Evolutionary conservation across 2,113 vertebrate genomes (phyloP).

Genomic region (Rattus rattus): DNA sequence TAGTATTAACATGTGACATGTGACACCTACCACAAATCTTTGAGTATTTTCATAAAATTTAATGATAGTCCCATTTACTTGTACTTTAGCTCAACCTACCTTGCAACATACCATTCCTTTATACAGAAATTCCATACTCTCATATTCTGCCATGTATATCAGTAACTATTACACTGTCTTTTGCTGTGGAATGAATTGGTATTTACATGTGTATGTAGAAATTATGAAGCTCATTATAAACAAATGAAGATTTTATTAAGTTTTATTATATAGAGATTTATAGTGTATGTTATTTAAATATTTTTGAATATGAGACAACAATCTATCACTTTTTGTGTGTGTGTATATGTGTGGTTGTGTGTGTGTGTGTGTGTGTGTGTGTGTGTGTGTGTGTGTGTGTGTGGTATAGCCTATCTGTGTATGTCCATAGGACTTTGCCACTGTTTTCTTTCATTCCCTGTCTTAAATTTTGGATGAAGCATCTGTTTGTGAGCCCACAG

Average conservation of each 20-base stretch:
- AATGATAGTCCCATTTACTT: not conserved
- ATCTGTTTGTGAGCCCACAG: not conserved
- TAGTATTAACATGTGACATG: not conserved
- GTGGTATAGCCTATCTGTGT: not conserved
- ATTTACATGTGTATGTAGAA: fast-evolving
- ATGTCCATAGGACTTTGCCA: too few species aligned
- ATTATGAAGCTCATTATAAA: not conserved
- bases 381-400: not conserved
- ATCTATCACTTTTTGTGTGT: not conserved
- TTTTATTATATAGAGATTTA: not conserved
- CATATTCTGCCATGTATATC: not conserved
- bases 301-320: not conserved
- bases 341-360: too few species aligned
- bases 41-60: conserved; percentile 8
- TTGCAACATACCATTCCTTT: not conserved
- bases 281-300: not conserved
- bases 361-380: not conserved
- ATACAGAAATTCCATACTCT: not conserved
- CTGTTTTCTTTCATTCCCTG: not conserved
- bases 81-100: not conserved
- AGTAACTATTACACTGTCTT: not conserved
- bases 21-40: not conserved
- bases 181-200: not conserved
- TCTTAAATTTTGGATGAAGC: not conserved
- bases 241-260: not conserved